Evolutionary conservation across 2,888 invertebrate species (phyloP), one percentile per base, ranked within the genome.

Genomic region (Tetropium fuscum): DNA sequence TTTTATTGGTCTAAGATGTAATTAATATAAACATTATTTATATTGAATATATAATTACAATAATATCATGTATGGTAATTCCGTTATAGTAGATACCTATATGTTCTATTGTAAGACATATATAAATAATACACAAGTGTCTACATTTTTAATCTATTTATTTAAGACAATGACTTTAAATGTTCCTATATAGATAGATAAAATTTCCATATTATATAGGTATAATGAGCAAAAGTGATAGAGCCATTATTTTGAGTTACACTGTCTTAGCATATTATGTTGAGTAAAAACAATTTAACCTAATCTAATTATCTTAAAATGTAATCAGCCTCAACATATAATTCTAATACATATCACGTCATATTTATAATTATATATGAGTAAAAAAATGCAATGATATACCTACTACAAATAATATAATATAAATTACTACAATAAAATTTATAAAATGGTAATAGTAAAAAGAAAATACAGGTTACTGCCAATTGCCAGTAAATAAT

Each of bases 301-400:
- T 70, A 66, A 63, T 62, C 66, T 56, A 58, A 44, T 62, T 63
- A 58, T 64, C 70, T 69, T 69, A 72, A 70, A 64, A 70, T 66
- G 62, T 73, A 74, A 71, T 74, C 74, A 74, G 74, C 74, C 74
- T 74, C 74, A 70, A 73, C 72, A 70, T 66, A 71, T 68, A 70
- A 63, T 58, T 63, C 67, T 70, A 70, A 66, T 63, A 67, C 66
- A 70, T 72, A 72, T 72, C 72, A 72, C 72, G 68, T 68, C 60
- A 51, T 58, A 67, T 60, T 56, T 20, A 44, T 30, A 43, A 53
- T 53, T 25, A 51, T 18, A 43, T 7, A 20, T 20, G 16, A 11
- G 8, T 47, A 34, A 53, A 53, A 53, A 53, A 41, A 49, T 56
- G 49, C 48, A 27, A 13, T 41, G 2, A 32, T 15, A n/a, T n/a